Conservation (phyloP, 2,888 invertebrate genomes). For the Euplagia quadripunctaria region DNA sequence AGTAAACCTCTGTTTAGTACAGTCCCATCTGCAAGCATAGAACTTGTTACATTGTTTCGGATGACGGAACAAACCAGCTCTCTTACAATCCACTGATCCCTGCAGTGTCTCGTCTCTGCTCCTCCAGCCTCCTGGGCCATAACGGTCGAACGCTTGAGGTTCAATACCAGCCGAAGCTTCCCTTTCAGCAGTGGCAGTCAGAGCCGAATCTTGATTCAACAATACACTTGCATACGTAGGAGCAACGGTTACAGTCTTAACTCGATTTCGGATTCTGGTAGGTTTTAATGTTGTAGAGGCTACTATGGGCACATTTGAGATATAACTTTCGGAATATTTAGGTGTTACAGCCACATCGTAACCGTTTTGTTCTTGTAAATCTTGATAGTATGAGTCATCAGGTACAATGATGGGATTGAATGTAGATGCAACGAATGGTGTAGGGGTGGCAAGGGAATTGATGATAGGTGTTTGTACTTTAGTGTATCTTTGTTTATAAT, state of each 20-base stretch:
- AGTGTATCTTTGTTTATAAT: slow-evolving; percentile 67
- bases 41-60: slow-evolving; percentile 94
- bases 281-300: slow-evolving; percentile 70
- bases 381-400: slow-evolving; percentile 83
- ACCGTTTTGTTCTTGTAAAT: slow-evolving; percentile 71
- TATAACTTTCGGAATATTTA: slow-evolving; percentile 64
- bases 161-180: slow-evolving; percentile 62
- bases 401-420: slow-evolving; percentile 84
- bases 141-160: slow-evolving; percentile 86
- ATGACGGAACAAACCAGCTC: slow-evolving; percentile 89
- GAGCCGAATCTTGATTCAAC: slow-evolving; percentile 72
- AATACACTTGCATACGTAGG: slow-evolving; percentile 80
- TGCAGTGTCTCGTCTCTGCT: slow-evolving; percentile 88
- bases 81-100: slow-evolving; percentile 88
- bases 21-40: slow-evolving; percentile 94
- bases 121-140: slow-evolving; percentile 89
- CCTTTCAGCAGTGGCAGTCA: slow-evolving; percentile 57
- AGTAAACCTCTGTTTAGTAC: slow-evolving; percentile 91
- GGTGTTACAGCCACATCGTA: slow-evolving; percentile 67
- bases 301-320: slow-evolving; percentile 70
- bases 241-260: slow-evolving; percentile 76
- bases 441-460: slow-evolving; percentile 57
- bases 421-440: slow-evolving; percentile 74
- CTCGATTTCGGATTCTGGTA: slow-evolving; percentile 71
- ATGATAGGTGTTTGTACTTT: slow-evolving; percentile 51